phyloP scores from a whole-genome alignment of 2,797 vertebrate species.

The Sebastes minor region DNA sequence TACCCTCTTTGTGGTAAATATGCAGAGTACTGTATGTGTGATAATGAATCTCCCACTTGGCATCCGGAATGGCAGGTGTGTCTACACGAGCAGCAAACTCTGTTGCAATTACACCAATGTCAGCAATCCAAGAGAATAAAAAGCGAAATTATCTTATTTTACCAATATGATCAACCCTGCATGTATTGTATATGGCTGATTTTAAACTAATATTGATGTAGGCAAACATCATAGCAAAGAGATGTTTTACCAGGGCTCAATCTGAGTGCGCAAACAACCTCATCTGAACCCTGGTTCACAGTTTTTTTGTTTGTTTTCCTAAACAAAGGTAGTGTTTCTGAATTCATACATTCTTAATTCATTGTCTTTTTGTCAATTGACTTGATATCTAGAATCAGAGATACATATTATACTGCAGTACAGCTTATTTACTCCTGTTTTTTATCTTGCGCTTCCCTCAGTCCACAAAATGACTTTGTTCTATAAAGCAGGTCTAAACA shows the following conservation, averaged over 20 bases:
- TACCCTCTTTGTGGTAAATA: background rate
- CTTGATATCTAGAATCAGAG: background rate
- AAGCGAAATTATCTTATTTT: background rate
- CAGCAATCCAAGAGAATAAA: background rate
- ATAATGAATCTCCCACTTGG: too few relatives aligned
- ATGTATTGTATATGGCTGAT: background rate
- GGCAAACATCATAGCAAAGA: background rate
- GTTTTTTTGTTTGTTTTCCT: background rate
- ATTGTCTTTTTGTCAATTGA: background rate
- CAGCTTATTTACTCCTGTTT: background rate
- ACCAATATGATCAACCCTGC: background rate
- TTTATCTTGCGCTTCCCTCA: background rate
- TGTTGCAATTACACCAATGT: background rate
- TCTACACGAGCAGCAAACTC: background rate
- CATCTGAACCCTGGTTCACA: background rate
- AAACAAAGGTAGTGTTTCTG: background rate
- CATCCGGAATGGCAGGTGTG: background rate
- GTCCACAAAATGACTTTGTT: constrained; percentile 7
- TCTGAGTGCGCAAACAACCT: background rate
- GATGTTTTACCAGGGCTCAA: background rate
- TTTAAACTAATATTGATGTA: background rate
- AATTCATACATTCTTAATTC: background rate
- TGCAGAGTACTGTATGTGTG: background rate
- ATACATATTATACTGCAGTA: background rate
- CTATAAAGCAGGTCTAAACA: constrained; percentile 1